These are phyloP conservation scores for Oceanites oceanicus DNA, from an alignment of 2,113 vertebrate species.

Conservation along the genomic window DNA sequence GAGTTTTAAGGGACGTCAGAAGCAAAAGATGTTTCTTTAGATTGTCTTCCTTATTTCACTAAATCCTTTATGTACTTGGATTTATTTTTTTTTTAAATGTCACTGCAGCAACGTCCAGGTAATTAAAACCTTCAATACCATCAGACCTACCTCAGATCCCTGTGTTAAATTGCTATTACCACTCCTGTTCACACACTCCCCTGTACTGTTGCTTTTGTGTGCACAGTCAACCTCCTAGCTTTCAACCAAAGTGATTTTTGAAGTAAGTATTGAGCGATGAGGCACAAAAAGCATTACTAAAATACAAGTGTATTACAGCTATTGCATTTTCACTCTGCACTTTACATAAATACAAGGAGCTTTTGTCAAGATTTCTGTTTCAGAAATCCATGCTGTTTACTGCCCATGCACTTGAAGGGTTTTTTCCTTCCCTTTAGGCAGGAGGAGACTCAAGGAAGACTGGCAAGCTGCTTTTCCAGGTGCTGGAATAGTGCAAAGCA, in stretches of 20 bases:
- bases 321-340: not conserved
- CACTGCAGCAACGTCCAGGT: not conserved
- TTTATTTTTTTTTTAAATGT: not conserved
- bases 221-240: not conserved
- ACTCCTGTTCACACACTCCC: not conserved
- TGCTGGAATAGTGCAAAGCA: constrained; percentile 48
- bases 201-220: not conserved
- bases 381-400: not conserved
- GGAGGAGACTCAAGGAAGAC: not conserved
- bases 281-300: not conserved
- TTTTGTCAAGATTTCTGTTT: not conserved
- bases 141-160: not conserved
- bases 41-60: not conserved
- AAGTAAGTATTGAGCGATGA: not conserved
- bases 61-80: not conserved
- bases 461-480: constrained; percentile 57
- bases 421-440: not conserved
- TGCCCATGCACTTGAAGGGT: not conserved
- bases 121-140: not conserved
- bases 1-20: not conserved
- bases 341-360: not conserved
- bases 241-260: not conserved
- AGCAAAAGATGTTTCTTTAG: not conserved
- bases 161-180: not conserved
- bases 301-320: not conserved